Conservation (phyloP, 2,888 invertebrate species). For the Seira ritae region DNA sequence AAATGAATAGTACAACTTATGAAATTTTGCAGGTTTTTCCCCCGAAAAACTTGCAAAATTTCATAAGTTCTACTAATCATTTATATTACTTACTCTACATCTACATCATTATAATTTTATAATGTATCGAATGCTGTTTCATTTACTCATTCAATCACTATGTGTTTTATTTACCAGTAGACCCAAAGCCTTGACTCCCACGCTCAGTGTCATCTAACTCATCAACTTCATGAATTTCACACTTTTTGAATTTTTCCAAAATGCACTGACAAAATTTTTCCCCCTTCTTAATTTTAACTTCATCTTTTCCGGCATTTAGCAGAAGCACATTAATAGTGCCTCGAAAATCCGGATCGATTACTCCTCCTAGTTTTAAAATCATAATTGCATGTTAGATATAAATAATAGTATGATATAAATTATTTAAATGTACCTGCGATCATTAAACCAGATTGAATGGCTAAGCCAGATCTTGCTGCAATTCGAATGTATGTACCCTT, state of each 20-base stretch:
- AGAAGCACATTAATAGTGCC: neutral
- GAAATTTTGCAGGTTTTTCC: too few species aligned
- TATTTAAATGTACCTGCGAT: neutral
- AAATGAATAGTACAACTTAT: too few species aligned
- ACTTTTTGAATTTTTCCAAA: neutral
- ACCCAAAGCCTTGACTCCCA: neutral
- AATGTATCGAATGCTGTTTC: too few species aligned
- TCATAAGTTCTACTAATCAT: too few species aligned
- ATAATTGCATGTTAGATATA: neutral
- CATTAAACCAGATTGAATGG: neutral
- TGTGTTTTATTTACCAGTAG: neutral
- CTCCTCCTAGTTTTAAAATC: neutral
- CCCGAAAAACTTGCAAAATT: too few species aligned
- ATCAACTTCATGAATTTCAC: neutral
- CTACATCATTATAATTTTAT: too few species aligned
- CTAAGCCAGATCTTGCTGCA: neutral
- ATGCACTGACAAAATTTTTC: neutral
- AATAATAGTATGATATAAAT: neutral
- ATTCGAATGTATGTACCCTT: neutral
- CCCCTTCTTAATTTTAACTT: neutral
- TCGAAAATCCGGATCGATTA: neutral
- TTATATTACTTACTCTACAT: too few species aligned
- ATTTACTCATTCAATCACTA: too few species aligned
- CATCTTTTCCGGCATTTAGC: neutral
- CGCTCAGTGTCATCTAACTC: neutral